Conservation (phyloP, 2,797 vertebrate species). For the Paedocypris micromegethes region DNA sequence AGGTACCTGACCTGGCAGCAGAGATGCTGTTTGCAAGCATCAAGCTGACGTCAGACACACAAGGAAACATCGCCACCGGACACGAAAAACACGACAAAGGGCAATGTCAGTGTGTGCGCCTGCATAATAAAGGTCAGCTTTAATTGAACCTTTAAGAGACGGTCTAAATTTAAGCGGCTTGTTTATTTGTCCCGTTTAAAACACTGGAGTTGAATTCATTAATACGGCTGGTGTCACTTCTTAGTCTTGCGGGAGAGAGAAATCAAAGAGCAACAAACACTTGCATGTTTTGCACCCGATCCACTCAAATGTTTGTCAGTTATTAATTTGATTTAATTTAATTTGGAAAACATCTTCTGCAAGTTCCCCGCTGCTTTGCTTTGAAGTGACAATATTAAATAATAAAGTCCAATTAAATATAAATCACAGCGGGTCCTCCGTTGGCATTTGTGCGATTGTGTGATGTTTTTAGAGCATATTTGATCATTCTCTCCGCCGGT, state of each 20-base stretch:
- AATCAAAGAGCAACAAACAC: conserved; percentile 30
- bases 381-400: conserved; percentile 81
- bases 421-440: conserved; percentile 68
- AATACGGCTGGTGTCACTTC: conserved; percentile 51
- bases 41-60: conserved; percentile 42
- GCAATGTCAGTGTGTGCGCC: conserved; percentile 35
- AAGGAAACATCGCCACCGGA: conserved; percentile 39
- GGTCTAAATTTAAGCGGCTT: conserved; percentile 35
- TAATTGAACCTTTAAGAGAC: conserved; percentile 42
- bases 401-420: conserved; percentile 80
- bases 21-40: conserved; percentile 22
- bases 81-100: conserved; percentile 42
- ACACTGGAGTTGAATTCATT: conserved; percentile 20
- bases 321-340: conserved; percentile 73
- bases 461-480: conserved; percentile 75
- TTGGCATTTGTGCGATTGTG: conserved; percentile 67
- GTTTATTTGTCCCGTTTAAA: conserved; percentile 1
- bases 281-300: conserved; percentile 31
- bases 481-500: conserved; percentile 69
- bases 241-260: conserved; percentile 9
- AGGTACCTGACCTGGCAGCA: conserved; percentile 43
- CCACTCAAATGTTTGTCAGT: conserved; percentile 58
- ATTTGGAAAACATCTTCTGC: conserved; percentile 73
- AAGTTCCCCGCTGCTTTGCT: conserved; percentile 68
- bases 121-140: conserved; percentile 46